These are phyloP conservation scores for Serripes groenlandicus DNA, from an alignment of 2,888 invertebrate genomes.

Conservation along the genomic window DNA sequence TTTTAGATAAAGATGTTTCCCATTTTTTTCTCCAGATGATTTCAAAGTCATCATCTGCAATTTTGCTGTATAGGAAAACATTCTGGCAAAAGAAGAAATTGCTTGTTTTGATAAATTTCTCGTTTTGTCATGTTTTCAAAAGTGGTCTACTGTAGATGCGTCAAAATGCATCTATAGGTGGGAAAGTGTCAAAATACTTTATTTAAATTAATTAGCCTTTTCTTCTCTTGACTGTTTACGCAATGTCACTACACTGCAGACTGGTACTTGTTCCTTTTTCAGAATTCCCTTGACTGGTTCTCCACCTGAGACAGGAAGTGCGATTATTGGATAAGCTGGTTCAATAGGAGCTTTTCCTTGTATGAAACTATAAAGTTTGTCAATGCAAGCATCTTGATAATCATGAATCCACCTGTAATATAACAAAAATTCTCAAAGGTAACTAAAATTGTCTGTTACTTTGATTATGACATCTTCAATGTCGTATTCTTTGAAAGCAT, in stretches of 20 bases:
- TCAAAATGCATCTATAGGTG: too few relatives aligned
- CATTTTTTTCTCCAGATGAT: too few relatives aligned
- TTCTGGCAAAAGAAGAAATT: background rate
- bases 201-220: background rate
- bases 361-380: conserved; percentile 98
- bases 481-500: too few relatives aligned
- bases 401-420: conserved; percentile 96
- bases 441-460: too few relatives aligned
- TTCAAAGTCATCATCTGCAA: too few relatives aligned
- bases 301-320: conserved; percentile 4
- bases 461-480: too few relatives aligned
- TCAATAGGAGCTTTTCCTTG: conserved; percentile 69
- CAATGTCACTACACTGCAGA: conserved; percentile 27
- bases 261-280: conserved; percentile 32
- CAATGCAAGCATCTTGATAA: conserved; percentile 99
- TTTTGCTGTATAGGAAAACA: too few relatives aligned
- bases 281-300: conserved; percentile 15
- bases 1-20: too few relatives aligned
- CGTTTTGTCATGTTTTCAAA: too few relatives aligned
- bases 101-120: background rate
- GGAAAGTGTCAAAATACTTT: background rate
- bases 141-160: too few relatives aligned
- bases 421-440: too few relatives aligned
- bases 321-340: conserved; percentile 34
- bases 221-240: conserved; percentile 22